Percentiles rank a stretch among this genome's conserved stretches.
These are phyloP conservation scores for Illadopsis cleaveri DNA, from an alignment of 2,113 vertebrate genomes.

Conservation along the genomic window DNA sequence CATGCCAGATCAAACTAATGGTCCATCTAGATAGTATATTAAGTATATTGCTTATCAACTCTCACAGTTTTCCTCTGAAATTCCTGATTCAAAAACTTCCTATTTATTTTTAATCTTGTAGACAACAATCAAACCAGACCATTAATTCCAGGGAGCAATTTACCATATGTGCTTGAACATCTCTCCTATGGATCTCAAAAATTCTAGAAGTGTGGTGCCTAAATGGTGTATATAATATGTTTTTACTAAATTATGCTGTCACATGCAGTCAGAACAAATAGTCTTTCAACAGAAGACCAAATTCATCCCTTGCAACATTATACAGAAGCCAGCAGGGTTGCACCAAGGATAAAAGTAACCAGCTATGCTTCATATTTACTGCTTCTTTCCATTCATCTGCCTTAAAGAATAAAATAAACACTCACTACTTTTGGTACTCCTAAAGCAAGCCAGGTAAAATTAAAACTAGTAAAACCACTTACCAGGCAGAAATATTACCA, in stretches of 20 bases:
- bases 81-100: conserved; percentile 21
- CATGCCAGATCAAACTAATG: conserved; percentile 22
- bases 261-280: neutral
- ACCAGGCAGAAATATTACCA: neutral
- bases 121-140: conserved; percentile 15
- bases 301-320: neutral
- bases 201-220: neutral
- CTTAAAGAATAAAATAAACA: neutral
- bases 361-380: neutral
- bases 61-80: conserved; percentile 44
- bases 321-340: neutral
- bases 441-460: neutral
- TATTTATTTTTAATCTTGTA: conserved; percentile 47
- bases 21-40: conserved; percentile 21
- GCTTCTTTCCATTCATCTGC: neutral
- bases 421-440: neutral
- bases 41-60: conserved; percentile 29
- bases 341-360: neutral
- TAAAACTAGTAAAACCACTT: neutral
- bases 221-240: conserved; percentile 33
- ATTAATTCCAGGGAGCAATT: conserved; percentile 28
- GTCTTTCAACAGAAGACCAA: neutral
- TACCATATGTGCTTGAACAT: neutral
- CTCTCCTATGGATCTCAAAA: conserved; percentile 40
- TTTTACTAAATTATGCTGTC: conserved; percentile 32